These are phyloP conservation scores for Halichoerus grypus DNA, from an alignment of 2,113 vertebrate genomes.

Conservation along the genomic window DNA sequence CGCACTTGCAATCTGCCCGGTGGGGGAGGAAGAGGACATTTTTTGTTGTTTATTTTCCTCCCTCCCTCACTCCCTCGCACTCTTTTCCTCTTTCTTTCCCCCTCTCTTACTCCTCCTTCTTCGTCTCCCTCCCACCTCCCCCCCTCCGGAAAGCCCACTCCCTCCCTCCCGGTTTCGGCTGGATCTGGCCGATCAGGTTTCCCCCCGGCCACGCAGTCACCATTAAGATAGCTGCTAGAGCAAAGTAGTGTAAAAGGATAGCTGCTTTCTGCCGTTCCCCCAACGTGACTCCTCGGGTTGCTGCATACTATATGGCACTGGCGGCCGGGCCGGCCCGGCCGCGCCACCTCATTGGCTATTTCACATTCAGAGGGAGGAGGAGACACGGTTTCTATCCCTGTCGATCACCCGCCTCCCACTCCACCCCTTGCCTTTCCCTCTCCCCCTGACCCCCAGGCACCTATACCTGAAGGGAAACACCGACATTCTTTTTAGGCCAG, in stretches of 20 bases:
- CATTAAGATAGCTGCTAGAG: slow-evolving; percentile 95
- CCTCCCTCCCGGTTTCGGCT: slow-evolving; percentile 92
- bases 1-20: slow-evolving; percentile 93
- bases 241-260: slow-evolving; percentile 92
- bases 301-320: slow-evolving; percentile 87
- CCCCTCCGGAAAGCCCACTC: slow-evolving; percentile 93
- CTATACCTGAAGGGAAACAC: slow-evolving; percentile 84
- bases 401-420: slow-evolving; percentile 85
- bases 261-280: slow-evolving; percentile 88
- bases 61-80: slow-evolving; percentile 79
- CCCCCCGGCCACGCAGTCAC: slow-evolving; percentile 95
- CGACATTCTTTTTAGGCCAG: slow-evolving; percentile 72
- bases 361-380: slow-evolving; percentile 80
- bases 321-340: slow-evolving; percentile 81
- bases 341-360: slow-evolving; percentile 85
- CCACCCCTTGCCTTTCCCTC: slow-evolving; percentile 38
- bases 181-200: slow-evolving; percentile 97
- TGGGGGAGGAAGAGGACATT: slow-evolving; percentile 99
- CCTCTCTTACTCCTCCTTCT: slow-evolving; percentile 76
- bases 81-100: slow-evolving; percentile 75
- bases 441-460: slow-evolving; percentile 65
- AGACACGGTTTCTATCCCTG: slow-evolving; percentile 81
- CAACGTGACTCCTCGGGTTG: slow-evolving; percentile 87
- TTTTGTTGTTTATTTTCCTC: slow-evolving; percentile 88
- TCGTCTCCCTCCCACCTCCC: slow-evolving; percentile 82